Evolutionary conservation across 53 echinoderm and acorn worm genomes (phyloP).

Genomic region (Stichopus horrens): DNA sequence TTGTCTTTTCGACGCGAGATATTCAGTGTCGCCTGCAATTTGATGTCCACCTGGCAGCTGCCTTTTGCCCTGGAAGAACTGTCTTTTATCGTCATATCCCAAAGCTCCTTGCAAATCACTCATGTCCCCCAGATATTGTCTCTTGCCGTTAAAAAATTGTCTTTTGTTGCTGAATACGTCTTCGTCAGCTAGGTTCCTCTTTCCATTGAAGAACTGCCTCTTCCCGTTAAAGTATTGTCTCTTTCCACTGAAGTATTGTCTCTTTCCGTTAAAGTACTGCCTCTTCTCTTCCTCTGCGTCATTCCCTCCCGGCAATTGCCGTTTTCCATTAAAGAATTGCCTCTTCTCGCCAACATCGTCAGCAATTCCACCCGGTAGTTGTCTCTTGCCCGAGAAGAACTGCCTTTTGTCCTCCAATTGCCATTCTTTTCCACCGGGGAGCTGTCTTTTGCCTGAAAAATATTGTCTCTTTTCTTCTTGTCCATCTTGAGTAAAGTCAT

Average conservation of each 20-base stretch:
- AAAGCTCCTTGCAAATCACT: constrained; percentile 55
- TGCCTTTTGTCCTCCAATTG: constrained; percentile 56
- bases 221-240: constrained; percentile 53
- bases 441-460: constrained; percentile 52
- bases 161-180: constrained; percentile 33
- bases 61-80: constrained; percentile 68
- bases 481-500: constrained; percentile 4
- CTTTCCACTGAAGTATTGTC: constrained; percentile 47
- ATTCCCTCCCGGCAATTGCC: constrained; percentile 61
- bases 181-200: constrained; percentile 51
- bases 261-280: constrained; percentile 54
- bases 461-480: constrained; percentile 36
- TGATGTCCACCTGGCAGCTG: constrained; percentile 56
- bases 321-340: constrained; percentile 67
- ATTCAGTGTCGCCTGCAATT: constrained; percentile 41
- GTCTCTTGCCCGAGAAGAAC: constrained; percentile 68
- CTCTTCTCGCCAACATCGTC: constrained; percentile 39
- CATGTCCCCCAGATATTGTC: constrained; percentile 59
- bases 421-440: constrained; percentile 47
- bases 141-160: constrained; percentile 70
- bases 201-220: constrained; percentile 60
- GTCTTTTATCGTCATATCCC: constrained; percentile 39
- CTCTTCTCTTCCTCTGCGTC: constrained; percentile 42
- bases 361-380: constrained; percentile 50
- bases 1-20: constrained; percentile 52